Percentiles rank a stretch among this genome's conserved stretches.
Evolutionary conservation across 2,113 vertebrate species (phyloP).

Genomic region (Tachysurus fulvidraco): DNA sequence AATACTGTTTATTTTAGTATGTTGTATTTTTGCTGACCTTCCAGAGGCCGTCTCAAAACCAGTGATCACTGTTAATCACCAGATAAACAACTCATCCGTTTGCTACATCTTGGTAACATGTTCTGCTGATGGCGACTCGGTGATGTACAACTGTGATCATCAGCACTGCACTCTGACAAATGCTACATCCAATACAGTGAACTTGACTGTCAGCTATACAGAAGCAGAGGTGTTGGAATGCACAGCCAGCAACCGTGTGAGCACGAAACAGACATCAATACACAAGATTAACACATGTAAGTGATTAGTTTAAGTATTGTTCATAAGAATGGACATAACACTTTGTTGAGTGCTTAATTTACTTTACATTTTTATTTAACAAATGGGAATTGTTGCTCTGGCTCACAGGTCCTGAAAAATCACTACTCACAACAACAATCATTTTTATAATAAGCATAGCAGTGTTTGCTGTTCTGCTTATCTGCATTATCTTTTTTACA

Average conservation of each 20-base stretch:
- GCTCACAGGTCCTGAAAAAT: neutral
- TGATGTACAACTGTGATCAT: conserved; percentile 37
- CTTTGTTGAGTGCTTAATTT: neutral
- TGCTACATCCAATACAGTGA: conserved; percentile 10
- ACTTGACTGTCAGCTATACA: conserved; percentile 48
- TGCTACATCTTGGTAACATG: conserved; percentile 65
- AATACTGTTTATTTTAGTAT: neutral
- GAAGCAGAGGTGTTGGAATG: conserved; percentile 49
- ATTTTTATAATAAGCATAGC: neutral
- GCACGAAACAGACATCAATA: conserved; percentile 17
- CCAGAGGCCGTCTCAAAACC: conserved; percentile 56
- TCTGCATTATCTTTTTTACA: neutral
- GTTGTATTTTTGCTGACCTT: neutral
- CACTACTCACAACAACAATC: no score
- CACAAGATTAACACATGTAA: conserved; percentile 35
- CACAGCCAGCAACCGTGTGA: conserved; percentile 57
- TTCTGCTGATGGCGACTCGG: conserved; percentile 46
- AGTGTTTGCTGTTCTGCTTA: neutral
- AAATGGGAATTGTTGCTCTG: neutral
- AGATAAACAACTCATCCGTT: conserved; percentile 29
- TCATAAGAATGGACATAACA: no score
- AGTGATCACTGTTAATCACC: neutral
- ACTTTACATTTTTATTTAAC: neutral
- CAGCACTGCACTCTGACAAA: conserved; percentile 10
- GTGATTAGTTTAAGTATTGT: conserved; percentile 27